Evolutionary conservation across 2,113 vertebrate genomes (phyloP).

Genomic region (Pao palembangensis): DNA sequence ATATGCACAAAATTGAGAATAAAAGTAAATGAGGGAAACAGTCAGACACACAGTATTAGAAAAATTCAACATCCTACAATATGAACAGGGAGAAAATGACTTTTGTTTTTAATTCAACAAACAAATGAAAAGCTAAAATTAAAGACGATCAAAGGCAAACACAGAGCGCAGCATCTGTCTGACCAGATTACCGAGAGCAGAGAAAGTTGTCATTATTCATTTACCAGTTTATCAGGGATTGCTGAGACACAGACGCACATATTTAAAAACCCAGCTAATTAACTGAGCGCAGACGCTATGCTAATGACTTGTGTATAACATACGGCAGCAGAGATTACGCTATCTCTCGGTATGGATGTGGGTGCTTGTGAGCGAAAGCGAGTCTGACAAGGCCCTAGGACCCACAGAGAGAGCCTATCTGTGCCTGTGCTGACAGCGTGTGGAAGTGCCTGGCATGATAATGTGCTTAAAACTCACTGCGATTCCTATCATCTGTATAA

Average conservation of each 20-base stretch:
- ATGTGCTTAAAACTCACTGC: slow-evolving; percentile 36
- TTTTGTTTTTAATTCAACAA: neutral
- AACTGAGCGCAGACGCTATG: slow-evolving; percentile 51
- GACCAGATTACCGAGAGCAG: slow-evolving; percentile 25
- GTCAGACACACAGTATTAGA: neutral
- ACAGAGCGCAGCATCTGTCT: slow-evolving; percentile 11
- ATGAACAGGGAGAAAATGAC: neutral
- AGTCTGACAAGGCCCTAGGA: slow-evolving; percentile 12
- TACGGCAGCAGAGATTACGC: slow-evolving; percentile 53
- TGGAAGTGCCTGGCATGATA: slow-evolving; percentile 53
- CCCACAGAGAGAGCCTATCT: slow-evolving; percentile 2
- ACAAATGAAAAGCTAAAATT: neutral
- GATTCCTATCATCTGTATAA: slow-evolving; percentile 40
- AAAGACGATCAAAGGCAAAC: neutral
- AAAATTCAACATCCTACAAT: neutral
- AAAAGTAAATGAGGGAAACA: neutral
- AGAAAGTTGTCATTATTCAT: slow-evolving; percentile 49
- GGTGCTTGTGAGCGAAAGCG: slow-evolving; percentile 22
- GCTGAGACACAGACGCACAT: slow-evolving; percentile 32
- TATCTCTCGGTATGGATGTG: slow-evolving; percentile 35
- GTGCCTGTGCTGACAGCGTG: slow-evolving; percentile 27
- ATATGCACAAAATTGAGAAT: neutral
- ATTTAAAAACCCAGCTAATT: slow-evolving; percentile 54
- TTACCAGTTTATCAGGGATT: slow-evolving; percentile 54
- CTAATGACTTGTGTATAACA: slow-evolving; percentile 54